phyloP scores from a whole-genome alignment of 2,888 invertebrate species.

The Slavum lentiscoides region DNA sequence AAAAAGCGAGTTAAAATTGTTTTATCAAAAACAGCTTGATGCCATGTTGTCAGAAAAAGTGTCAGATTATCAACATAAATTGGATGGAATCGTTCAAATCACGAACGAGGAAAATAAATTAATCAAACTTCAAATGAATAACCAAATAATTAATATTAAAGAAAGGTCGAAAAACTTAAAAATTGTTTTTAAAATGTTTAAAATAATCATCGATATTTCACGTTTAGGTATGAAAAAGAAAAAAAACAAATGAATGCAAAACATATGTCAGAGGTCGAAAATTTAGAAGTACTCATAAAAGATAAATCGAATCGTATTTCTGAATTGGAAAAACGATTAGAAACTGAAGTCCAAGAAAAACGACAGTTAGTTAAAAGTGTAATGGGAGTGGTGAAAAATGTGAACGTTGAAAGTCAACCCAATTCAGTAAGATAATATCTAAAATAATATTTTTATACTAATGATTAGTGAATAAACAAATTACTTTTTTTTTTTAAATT shows the following conservation, averaged over 20 bases:
- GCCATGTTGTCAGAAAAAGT: constrained; percentile 53
- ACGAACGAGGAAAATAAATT: constrained; percentile 48
- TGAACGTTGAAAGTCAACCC: constrained; percentile 44
- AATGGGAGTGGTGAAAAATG: constrained; percentile 43
- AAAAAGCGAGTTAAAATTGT: constrained; percentile 52
- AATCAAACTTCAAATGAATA: constrained; percentile 43
- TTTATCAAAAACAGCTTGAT: constrained; percentile 55
- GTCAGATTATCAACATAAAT: constrained; percentile 53
- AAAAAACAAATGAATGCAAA: constrained; percentile 1
- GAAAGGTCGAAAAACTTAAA: constrained; percentile 1
- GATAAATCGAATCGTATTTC: constrained; percentile 37
- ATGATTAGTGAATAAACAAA: background rate
- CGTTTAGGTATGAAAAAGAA: constrained; percentile 38
- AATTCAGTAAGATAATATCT: constrained; percentile 19
- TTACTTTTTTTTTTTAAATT: background rate
- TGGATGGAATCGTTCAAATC: constrained; percentile 50
- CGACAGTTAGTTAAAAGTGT: constrained; percentile 49
- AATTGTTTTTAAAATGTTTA: background rate
- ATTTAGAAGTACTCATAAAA: constrained; percentile 24
- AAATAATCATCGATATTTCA: background rate
- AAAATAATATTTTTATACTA: background rate
- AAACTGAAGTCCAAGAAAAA: constrained; percentile 37
- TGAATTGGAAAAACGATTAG: constrained; percentile 32
- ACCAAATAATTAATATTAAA: constrained; percentile 31
- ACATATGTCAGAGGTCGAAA: constrained; percentile 18